A percentile compares a stretch with the other conserved stretches of the same genome.
Conservation (phyloP, 2,113 vertebrate genomes). For the Rhinolophus ferrumequinum region DNA sequence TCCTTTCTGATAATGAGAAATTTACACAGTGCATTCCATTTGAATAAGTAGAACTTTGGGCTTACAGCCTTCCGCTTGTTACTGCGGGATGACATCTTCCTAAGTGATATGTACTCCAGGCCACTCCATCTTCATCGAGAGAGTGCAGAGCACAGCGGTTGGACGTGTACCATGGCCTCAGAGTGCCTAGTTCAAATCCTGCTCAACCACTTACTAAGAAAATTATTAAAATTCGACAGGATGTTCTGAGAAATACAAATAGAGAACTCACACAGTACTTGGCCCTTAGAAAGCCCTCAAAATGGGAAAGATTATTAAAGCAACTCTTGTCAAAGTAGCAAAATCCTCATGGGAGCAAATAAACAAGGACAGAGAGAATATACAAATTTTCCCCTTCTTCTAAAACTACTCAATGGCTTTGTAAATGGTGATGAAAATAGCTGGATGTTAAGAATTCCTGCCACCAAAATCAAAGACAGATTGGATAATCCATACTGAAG, state of each 20-base stretch:
- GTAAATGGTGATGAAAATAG: background rate
- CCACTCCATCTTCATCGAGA: background rate
- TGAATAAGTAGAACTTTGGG: background rate
- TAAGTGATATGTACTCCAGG: background rate
- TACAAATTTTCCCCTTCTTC: background rate
- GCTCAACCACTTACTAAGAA: background rate
- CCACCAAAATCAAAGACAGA: background rate
- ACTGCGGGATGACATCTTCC: background rate
- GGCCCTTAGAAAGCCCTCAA: background rate
- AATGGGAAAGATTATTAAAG: background rate
- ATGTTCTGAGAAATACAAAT: background rate
- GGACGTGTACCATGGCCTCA: background rate
- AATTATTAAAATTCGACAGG: background rate
- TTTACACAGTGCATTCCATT: background rate
- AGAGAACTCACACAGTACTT: background rate
- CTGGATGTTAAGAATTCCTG: background rate
- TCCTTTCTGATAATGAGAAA: slow-evolving; percentile 3
- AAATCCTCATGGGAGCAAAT: background rate
- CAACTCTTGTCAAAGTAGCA: background rate
- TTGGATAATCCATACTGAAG: background rate
- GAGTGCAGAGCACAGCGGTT: background rate
- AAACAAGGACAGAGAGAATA: background rate
- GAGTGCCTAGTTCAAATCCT: background rate
- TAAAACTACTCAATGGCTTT: background rate
- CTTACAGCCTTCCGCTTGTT: background rate